Evolutionary conservation across 2,797 vertebrate species (phyloP).

Genomic region (Taenioides sp.): DNA sequence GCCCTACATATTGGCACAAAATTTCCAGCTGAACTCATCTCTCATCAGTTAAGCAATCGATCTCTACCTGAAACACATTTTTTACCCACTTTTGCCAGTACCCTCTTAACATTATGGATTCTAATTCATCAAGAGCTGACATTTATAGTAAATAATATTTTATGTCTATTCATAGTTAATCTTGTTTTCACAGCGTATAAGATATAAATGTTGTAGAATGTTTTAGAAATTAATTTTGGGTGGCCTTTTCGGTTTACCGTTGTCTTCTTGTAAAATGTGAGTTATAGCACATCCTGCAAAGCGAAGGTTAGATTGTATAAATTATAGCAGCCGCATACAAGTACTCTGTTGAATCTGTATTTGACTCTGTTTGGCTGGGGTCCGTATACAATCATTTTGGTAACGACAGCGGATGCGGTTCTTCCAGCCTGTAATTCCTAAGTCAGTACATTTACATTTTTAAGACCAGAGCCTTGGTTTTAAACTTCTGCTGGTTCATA

Average conservation of each 20-base stretch:
- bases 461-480: conserved; percentile 36
- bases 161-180: background rate
- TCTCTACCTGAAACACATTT: too few relatives aligned
- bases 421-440: conserved; percentile 39
- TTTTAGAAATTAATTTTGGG: conserved; percentile 44
- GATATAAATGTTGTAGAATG: conserved; percentile 3
- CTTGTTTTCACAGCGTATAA: background rate
- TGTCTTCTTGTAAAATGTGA: conserved; percentile 35
- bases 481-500: conserved; percentile 45
- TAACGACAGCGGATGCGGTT: conserved; percentile 48
- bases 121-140: background rate
- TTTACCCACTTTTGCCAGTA: too few relatives aligned
- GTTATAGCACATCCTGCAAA: conserved; percentile 33
- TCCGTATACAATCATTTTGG: conserved; percentile 31
- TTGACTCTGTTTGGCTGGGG: conserved; percentile 30
- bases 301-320: conserved; percentile 31
- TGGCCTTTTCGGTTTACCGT: conserved; percentile 45
- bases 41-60: too few relatives aligned
- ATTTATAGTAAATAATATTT: background rate
- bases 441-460: conserved; percentile 35
- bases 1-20: too few relatives aligned
- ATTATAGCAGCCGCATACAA: conserved; percentile 48
- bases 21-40: too few relatives aligned
- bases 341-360: conserved; percentile 30
- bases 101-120: too few relatives aligned